phyloP scores from a whole-genome alignment of 2,888 invertebrate genomes.

The Eupeodes luniger region DNA sequence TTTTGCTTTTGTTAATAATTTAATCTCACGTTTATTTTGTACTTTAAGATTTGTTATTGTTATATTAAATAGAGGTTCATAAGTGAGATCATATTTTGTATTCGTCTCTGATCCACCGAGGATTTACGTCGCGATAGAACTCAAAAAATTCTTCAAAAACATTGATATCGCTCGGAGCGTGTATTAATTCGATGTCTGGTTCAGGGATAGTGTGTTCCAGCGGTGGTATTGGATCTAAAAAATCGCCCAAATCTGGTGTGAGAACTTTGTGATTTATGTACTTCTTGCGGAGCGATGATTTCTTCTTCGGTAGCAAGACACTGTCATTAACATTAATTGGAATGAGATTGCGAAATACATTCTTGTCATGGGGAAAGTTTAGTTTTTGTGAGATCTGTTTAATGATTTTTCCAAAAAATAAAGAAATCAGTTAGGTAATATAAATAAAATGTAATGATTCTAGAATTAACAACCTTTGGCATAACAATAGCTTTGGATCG shows the following conservation, averaged over 20 bases:
- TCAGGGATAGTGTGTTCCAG: constrained; percentile 77
- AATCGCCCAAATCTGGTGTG: constrained; percentile 79
- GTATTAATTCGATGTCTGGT: constrained; percentile 76
- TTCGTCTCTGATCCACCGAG: constrained; percentile 58
- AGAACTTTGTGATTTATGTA: constrained; percentile 68
- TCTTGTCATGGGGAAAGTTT: constrained; percentile 78
- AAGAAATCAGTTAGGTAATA: not conserved
- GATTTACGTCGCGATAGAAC: constrained; percentile 66
- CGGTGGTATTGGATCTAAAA: constrained; percentile 77
- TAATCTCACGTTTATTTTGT: constrained; percentile 70
- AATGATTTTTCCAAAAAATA: not conserved
- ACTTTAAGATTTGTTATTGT: constrained; percentile 53
- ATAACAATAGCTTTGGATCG: constrained; percentile 78
- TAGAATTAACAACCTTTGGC: constrained; percentile 76
- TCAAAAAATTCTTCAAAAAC: constrained; percentile 60
- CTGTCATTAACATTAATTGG: constrained; percentile 81
- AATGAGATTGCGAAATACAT: constrained; percentile 80
- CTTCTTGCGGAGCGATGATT: constrained; percentile 67
- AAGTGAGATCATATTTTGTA: constrained; percentile 46
- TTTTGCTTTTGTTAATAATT: not conserved
- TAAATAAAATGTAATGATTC: not conserved
- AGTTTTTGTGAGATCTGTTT: constrained; percentile 80
- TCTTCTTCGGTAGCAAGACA: constrained; percentile 73
- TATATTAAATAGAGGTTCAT: constrained; percentile 12
- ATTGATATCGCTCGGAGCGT: constrained; percentile 49